Base-by-base conservation (phyloP, 1,140 invertebrate species). In the Drosophila ohnishii region DNA sequence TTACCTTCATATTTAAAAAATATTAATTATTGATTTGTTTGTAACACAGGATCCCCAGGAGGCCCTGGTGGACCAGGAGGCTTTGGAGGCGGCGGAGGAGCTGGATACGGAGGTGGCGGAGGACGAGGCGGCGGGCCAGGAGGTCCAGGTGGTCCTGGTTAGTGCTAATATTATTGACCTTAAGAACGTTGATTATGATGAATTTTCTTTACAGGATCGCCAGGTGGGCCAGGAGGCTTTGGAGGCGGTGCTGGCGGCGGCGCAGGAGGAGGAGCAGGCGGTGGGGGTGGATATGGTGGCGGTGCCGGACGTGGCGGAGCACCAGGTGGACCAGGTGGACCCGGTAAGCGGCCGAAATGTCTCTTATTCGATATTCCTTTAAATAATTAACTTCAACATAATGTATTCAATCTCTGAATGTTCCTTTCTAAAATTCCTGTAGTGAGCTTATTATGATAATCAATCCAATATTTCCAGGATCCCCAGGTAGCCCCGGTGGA, bases 101-200 rank as follows among this genome's bases (percentile, higher is more conserved):
- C 92, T 5, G 78, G 69, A 6, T 86, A 3, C 4, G 58, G 58
- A 9, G 70, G 67, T 1, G 2, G 66, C 13, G 16, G 50, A 19
- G 89, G 92, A 0, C 87, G 92, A 2, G 82, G 93, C 1, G 51
- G 84, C 42, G 79, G 92, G 5, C 89, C 93, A 16, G 16, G 28
- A 0, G 56, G 56, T 11, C 28, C 48, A 22, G 69, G 69, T 58
- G 32, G 56, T 11, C 37, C 48, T n/a, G 69, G 69, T 58, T 22
- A 51, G 28, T 19, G 13, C 16, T 28, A 1, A 1, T 14, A 1
- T 1, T 13, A 0, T 25, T 45, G 2, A 14, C 6, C 6, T 14
- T 28, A 5, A 5, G n/a, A n/a, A 5, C 10, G 5, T 30, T 30
- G 0, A 6, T 50, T n/a, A 30, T 30, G 5, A 16, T 10, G 10